Evolutionary conservation across 2,888 invertebrate species (phyloP), one percentile per base, ranked within the genome.

Genomic region (Torymus tubicola): DNA sequence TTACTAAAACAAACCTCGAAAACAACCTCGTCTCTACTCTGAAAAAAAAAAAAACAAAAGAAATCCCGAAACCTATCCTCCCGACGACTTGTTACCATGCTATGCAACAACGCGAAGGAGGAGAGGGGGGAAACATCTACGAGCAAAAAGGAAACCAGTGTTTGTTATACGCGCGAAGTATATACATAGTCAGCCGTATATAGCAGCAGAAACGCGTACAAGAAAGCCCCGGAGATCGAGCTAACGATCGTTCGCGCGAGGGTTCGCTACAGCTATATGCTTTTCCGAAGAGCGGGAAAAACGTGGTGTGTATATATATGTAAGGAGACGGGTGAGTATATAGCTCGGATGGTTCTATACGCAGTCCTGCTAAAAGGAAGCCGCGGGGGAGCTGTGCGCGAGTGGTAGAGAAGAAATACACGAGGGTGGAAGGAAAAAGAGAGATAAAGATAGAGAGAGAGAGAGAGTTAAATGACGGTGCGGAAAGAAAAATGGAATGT

Each of bases 281-380:
- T 71, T 78, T 78, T 72, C 72, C 67, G 64, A 78, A 60, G 31
- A 31, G 58, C 57, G 21, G 61, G 78, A 78, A 67, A 67, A 78
- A 72, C 24, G 13, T 53, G 60, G n/a, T n/a, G n/a, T n/a, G n/a
- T n/a, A n/a, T n/a, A n/a, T n/a, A n/a, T 50, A 24, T 31, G 21
- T 58, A 60, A 18, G 63, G 31, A n/a, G n/a, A n/a, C n/a, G n/a
- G n/a, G n/a, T n/a, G n/a, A n/a, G n/a, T n/a, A n/a, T n/a, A n/a
- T n/a, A n/a, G n/a, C n/a, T n/a, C n/a, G n/a, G n/a, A n/a, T n/a
- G n/a, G n/a, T n/a, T n/a, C n/a, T n/a, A n/a, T n/a, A n/a, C 55
- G 31, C 57, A 50, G 64, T 57, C 64, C 63, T 24, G 58, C 74
- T 74, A 64, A 79, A 74, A 74, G 67, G 52, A 79, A 79, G 67